phyloP scores from a whole-genome alignment of 2,113 vertebrate species.

The Danio rerio region DNA sequence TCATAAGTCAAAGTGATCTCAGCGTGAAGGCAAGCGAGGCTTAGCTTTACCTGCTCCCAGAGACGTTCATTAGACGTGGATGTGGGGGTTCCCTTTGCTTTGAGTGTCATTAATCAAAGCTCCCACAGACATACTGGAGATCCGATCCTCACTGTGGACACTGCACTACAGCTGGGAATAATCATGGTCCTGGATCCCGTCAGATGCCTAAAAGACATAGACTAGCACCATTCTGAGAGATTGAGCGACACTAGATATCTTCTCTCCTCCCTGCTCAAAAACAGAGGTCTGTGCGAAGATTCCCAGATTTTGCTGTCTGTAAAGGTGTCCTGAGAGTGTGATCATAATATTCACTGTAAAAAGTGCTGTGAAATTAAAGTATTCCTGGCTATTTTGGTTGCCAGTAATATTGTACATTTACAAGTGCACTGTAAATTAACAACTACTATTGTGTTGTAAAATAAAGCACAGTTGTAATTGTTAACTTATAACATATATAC shows the following conservation, averaged over 20 bases:
- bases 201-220: slow-evolving; percentile 13
- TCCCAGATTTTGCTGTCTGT: slow-evolving; percentile 25
- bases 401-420: too few relatives aligned
- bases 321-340: neutral
- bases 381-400: too few relatives aligned
- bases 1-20: slow-evolving; percentile 52
- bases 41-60: slow-evolving; percentile 58
- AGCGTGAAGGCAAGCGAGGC: slow-evolving; percentile 52
- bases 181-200: slow-evolving; percentile 63
- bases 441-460: too few relatives aligned
- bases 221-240: slow-evolving; percentile 28
- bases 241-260: slow-evolving; percentile 52
- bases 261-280: slow-evolving; percentile 49
- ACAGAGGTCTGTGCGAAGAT: slow-evolving; percentile 36
- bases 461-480: too few relatives aligned
- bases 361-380: too few relatives aligned
- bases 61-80: slow-evolving; percentile 68
- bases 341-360: neutral
- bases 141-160: slow-evolving; percentile 51
- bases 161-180: slow-evolving; percentile 73
- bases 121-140: slow-evolving; percentile 46
- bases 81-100: slow-evolving; percentile 58
- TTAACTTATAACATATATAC: too few relatives aligned
- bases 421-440: too few relatives aligned
- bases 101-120: slow-evolving; percentile 71